A percentile compares a stretch with the other conserved stretches of the same genome.
phyloP scores from a whole-genome alignment of 2,797 vertebrate genomes.

The Labeo calbasu region DNA sequence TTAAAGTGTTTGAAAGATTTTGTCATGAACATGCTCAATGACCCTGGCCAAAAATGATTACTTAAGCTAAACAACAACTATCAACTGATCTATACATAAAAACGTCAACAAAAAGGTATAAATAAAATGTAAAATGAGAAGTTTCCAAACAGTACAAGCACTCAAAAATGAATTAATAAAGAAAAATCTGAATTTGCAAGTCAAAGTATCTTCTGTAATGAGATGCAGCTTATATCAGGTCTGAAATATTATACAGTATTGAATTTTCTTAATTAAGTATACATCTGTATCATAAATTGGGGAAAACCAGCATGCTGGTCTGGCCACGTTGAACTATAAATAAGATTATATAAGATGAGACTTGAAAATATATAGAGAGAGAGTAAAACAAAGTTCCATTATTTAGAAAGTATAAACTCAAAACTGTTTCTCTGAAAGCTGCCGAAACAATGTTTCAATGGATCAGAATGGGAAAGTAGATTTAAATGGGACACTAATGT shows the following conservation, averaged over 20 bases:
- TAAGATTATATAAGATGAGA: background rate
- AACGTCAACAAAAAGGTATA: constrained; percentile 52
- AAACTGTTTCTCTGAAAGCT: constrained; percentile 24
- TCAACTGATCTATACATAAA: constrained; percentile 38
- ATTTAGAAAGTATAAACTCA: background rate
- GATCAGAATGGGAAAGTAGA: constrained; percentile 16
- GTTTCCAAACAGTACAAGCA: constrained; percentile 26
- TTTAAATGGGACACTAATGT: constrained; percentile 31
- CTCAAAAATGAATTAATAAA: constrained; percentile 7
- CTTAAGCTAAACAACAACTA: constrained; percentile 15
- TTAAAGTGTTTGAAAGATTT: constrained; percentile 37
- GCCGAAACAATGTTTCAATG: constrained; percentile 27
- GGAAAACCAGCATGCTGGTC: constrained; percentile 6
- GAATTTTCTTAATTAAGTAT: constrained; percentile 32
- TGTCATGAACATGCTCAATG: constrained; percentile 26
- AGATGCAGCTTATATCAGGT: constrained; percentile 34
- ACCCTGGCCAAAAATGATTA: constrained; percentile 39
- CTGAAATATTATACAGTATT: constrained; percentile 42
- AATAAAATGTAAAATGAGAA: constrained; percentile 48
- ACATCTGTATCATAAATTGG: constrained; percentile 6
- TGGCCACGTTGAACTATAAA: constrained; percentile 5
- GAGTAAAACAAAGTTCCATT: background rate
- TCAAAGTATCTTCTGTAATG: constrained; percentile 22
- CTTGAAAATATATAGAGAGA: background rate
- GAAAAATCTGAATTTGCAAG: constrained; percentile 21